Evolutionary conservation across 2,113 vertebrate genomes (phyloP).

Genomic region (Neolamprologus sp.): DNA sequence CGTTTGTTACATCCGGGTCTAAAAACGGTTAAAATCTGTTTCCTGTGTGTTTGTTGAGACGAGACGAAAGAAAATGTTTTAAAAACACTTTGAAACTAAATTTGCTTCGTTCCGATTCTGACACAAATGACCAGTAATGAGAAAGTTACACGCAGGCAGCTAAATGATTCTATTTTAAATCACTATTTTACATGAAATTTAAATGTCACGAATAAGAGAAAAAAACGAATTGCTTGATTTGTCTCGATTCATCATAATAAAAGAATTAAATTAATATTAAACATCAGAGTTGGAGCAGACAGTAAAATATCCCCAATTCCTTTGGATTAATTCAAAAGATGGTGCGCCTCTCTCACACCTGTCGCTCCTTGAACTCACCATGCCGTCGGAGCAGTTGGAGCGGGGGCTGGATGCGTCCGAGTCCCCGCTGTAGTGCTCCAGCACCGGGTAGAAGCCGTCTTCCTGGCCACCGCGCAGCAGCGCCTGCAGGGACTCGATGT

Average conservation of each 20-base stretch:
- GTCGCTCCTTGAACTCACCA: conserved; percentile 76
- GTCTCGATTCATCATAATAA: neutral
- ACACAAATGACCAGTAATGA: neutral
- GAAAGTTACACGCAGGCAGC: neutral
- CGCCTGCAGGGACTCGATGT: conserved; percentile 93
- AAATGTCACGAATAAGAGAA: neutral
- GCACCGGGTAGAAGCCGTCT: conserved; percentile 77
- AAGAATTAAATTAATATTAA: neutral
- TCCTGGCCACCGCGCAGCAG: conserved; percentile 88
- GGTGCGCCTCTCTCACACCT: neutral
- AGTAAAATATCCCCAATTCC: neutral
- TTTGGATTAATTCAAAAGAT: neutral
- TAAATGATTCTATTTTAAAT: neutral
- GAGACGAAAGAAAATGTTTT: neutral
- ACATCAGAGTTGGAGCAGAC: neutral
- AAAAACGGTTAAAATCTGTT: neutral
- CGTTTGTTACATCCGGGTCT: neutral
- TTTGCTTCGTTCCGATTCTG: neutral
- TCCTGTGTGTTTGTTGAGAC: neutral
- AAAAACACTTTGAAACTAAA: neutral
- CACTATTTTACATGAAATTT: neutral
- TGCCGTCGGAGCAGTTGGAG: conserved; percentile 96
- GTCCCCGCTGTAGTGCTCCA: conserved; percentile 93
- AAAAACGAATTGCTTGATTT: neutral
- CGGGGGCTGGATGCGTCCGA: conserved; percentile 92